Percentiles rank a stretch among this genome's conserved stretches.
These are phyloP conservation scores for Chrysolina haemoptera DNA, from an alignment of 2,888 invertebrate species.

Conservation along the genomic window DNA sequence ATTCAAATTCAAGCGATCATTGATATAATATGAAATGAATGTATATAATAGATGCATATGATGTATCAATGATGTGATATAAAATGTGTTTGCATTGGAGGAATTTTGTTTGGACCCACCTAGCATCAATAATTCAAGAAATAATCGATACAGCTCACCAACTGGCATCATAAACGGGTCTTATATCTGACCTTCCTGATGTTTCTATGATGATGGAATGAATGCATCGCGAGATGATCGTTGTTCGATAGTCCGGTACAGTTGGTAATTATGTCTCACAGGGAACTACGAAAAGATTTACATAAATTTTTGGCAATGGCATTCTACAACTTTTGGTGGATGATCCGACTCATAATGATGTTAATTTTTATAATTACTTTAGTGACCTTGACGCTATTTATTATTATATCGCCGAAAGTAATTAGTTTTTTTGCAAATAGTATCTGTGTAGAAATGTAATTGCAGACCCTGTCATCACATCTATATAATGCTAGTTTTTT, in stretches of 20 bases:
- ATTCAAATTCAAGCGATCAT: too few species aligned
- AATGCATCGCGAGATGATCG: constrained; percentile 6
- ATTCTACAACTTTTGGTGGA: constrained; percentile 7
- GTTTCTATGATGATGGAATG: constrained; percentile 9
- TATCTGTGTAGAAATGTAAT: too few species aligned
- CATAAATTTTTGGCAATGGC: constrained; percentile 6
- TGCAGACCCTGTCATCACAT: too few species aligned
- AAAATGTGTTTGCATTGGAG: not conserved
- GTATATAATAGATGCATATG: not conserved
- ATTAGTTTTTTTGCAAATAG: not conserved
- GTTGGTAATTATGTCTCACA: not conserved
- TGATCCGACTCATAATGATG: not conserved
- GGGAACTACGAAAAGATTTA: not conserved
- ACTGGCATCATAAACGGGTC: constrained; percentile 12
- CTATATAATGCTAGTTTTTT: too few species aligned
- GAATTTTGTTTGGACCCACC: constrained; percentile 4
- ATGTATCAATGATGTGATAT: not conserved
- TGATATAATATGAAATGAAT: too few species aligned
- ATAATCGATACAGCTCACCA: constrained; percentile 13
- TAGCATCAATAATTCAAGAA: constrained; percentile 13
- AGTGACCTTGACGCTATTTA: not conserved
- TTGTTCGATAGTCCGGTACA: constrained; percentile 2
- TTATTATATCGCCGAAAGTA: not conserved
- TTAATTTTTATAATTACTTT: not conserved
- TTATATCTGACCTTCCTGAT: constrained; percentile 21